Percentiles rank a stretch among this genome's conserved stretches.
Conservation (phyloP, 1,140 invertebrate genomes). For the Heliothis virescens region DNA sequence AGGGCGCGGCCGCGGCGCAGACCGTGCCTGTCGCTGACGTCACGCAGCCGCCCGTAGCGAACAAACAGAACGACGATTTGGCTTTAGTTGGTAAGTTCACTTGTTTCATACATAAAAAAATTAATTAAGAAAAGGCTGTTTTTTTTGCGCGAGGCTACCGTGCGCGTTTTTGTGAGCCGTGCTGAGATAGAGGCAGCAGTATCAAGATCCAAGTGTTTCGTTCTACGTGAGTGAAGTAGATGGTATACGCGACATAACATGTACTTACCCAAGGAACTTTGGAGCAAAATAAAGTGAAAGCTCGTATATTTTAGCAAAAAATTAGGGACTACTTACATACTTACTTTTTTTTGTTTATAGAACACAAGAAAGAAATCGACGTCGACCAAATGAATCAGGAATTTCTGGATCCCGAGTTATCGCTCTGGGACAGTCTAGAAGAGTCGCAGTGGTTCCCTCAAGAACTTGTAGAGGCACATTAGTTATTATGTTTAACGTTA, state of each 20-base stretch:
- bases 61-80: slow-evolving; percentile 65
- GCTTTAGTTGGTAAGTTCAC: slow-evolving; percentile 73
- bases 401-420: slow-evolving; percentile 90
- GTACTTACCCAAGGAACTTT: too few relatives aligned
- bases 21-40: slow-evolving; percentile 65
- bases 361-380: slow-evolving; percentile 91
- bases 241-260: too few relatives aligned
- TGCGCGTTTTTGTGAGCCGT: too few relatives aligned
- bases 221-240: too few relatives aligned
- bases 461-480: slow-evolving; percentile 72
- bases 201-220: too few relatives aligned
- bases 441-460: slow-evolving; percentile 90
- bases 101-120: too few relatives aligned
- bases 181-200: too few relatives aligned
- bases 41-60: slow-evolving; percentile 60
- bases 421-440: slow-evolving; percentile 93
- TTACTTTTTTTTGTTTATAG: slow-evolving; percentile 69
- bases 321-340: too few relatives aligned
- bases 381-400: slow-evolving; percentile 92
- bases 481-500: neutral
- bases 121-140: too few relatives aligned
- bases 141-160: slow-evolving; percentile 49
- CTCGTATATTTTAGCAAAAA: too few relatives aligned
- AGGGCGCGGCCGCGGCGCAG: slow-evolving; percentile 59
- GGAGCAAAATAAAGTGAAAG: too few relatives aligned